Conservation (phyloP, 35 echinoderm and acorn worm genomes). For the Apostichopus parvimensis region DNA sequence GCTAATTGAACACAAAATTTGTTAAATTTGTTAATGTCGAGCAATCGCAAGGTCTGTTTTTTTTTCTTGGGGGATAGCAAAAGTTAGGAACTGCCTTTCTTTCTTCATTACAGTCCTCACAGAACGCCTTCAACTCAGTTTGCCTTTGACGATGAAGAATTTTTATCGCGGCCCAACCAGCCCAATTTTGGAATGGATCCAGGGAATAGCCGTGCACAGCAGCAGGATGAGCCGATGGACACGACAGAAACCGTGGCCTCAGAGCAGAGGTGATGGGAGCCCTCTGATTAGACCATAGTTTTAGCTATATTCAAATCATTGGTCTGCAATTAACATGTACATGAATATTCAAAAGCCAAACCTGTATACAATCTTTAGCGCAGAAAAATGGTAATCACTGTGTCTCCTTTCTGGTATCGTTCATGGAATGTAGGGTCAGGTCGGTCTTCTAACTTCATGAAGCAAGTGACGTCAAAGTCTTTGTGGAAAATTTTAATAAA, state of each 20-base stretch:
- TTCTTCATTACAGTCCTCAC: constrained; percentile 49
- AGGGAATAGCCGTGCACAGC: background rate
- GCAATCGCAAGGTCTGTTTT: background rate
- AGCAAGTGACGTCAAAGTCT: too few species aligned
- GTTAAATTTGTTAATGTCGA: too few species aligned
- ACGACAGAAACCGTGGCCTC: constrained; percentile 57
- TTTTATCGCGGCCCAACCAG: constrained; percentile 31
- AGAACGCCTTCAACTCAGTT: constrained; percentile 80
- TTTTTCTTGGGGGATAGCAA: background rate
- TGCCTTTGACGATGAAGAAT: constrained; percentile 89
- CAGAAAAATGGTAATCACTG: background rate
- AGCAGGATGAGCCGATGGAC: constrained; percentile 79
- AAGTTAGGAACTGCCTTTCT: too few species aligned
- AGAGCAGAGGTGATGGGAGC: constrained; percentile 24
- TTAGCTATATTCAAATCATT: constrained; percentile 17
- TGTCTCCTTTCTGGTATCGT: too few species aligned
- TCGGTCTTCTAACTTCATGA: too few species aligned
- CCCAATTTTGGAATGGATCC: background rate
- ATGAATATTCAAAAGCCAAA: constrained; percentile 2
- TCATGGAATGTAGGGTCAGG: too few species aligned
- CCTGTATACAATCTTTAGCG: background rate
- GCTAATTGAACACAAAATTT: too few species aligned
- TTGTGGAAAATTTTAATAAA: too few species aligned
- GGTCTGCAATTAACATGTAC: constrained; percentile 9
- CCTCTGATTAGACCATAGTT: background rate